Percentiles rank a stretch among this genome's conserved stretches.
Evolutionary conservation across 2,113 vertebrate genomes (phyloP).

Genomic region (Prochilodus magdalenae): DNA sequence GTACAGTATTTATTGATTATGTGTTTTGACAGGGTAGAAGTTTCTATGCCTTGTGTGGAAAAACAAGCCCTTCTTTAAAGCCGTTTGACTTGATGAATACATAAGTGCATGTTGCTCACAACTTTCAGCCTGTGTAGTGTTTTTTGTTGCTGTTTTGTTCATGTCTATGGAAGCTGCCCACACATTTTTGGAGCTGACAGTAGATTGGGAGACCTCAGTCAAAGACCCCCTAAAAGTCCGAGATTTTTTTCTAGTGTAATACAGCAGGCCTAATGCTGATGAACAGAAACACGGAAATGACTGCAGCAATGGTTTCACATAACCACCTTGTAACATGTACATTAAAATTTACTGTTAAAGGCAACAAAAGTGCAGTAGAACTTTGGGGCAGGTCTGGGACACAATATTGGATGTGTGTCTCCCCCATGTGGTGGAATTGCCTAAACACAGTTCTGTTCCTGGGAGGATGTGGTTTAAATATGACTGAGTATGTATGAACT

Average conservation of each 20-base stretch:
- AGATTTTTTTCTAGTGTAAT: background rate
- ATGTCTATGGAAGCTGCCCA: too few species aligned
- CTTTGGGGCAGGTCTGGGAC: background rate
- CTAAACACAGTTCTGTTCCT: background rate
- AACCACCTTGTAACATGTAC: background rate
- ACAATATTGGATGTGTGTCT: background rate
- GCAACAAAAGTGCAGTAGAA: background rate
- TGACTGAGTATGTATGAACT: too few species aligned
- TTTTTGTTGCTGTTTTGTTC: too few species aligned
- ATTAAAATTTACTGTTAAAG: background rate
- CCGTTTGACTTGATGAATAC: too few species aligned
- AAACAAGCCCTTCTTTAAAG: too few species aligned
- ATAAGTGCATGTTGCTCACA: too few species aligned
- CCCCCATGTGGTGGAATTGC: conserved; percentile 27
- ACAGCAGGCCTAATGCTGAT: background rate
- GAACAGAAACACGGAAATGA: background rate
- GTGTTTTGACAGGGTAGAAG: too few species aligned
- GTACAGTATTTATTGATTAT: too few species aligned
- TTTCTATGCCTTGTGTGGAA: too few species aligned
- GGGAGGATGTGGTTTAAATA: background rate
- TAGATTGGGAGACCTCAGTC: background rate
- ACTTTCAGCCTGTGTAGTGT: too few species aligned
- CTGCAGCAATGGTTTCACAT: background rate
- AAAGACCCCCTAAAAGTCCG: background rate
- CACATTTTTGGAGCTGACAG: too few species aligned